A percentile compares a stretch with the other conserved stretches of the same genome.
phyloP scores from a whole-genome alignment of 2,888 invertebrate species.

The Apoderus coryli region DNA sequence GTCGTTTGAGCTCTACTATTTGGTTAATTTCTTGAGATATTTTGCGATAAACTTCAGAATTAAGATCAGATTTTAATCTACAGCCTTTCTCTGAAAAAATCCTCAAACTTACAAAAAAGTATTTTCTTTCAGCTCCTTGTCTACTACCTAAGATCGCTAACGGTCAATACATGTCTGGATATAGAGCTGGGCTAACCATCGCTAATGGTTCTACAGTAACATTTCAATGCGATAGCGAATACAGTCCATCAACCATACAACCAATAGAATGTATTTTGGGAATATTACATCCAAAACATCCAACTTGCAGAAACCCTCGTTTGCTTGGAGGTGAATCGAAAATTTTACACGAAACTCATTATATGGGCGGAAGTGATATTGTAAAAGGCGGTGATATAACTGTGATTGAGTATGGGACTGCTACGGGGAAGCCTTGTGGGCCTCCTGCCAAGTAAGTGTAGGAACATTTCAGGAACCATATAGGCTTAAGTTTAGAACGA shows the following conservation, averaged over 20 bases:
- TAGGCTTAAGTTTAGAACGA: no score
- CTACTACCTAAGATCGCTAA: conserved; percentile 50
- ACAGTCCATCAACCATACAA: conserved; percentile 37
- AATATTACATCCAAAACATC: conserved; percentile 39
- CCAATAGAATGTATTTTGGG: conserved; percentile 45
- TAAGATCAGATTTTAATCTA: no score
- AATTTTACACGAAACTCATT: conserved; percentile 25
- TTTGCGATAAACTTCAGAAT: no score
- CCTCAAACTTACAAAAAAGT: no score
- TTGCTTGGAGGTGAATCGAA: conserved; percentile 20
- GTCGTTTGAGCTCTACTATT: no score
- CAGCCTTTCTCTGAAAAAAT: no score
- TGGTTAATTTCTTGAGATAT: no score
- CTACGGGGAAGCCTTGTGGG: conserved; percentile 38
- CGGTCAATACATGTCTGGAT: conserved; percentile 62
- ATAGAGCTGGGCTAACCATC: conserved; percentile 64
- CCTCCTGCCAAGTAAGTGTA: conserved; percentile 49
- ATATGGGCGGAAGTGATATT: conserved; percentile 32
- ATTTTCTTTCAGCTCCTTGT: conserved; percentile 54
- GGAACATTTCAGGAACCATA: no score
- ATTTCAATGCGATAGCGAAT: conserved; percentile 50
- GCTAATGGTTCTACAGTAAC: conserved; percentile 67
- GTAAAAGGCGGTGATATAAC: conserved; percentile 42
- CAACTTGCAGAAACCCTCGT: conserved; percentile 36
- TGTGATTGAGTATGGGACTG: conserved; percentile 35